These are phyloP conservation scores for Nanorana parkeri DNA, from an alignment of 2,113 vertebrate genomes.

Conservation along the genomic window DNA sequence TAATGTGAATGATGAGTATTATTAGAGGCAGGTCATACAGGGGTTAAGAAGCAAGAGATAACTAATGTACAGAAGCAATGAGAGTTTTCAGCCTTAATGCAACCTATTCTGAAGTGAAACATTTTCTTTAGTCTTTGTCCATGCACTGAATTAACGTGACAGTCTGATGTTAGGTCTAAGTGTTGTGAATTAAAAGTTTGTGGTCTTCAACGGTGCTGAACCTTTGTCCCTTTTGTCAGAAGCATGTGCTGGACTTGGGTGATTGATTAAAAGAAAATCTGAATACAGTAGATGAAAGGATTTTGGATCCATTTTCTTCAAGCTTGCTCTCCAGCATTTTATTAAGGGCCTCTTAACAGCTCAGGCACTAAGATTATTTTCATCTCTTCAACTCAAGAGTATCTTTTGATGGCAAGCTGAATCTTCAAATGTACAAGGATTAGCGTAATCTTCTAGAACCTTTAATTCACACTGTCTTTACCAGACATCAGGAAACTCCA, in stretches of 20 bases:
- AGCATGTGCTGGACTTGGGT: conserved; percentile 60
- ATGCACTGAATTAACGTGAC: conserved; percentile 25
- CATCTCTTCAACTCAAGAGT: conserved; percentile 76
- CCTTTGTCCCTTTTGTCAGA: conserved; percentile 64
- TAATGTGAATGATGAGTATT: too few species aligned
- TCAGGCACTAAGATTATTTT: conserved; percentile 72
- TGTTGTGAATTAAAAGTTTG: conserved; percentile 59
- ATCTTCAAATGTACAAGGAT: conserved; percentile 66
- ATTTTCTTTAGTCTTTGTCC: conserved; percentile 3
- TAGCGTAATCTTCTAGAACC: conserved; percentile 69
- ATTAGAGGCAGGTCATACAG: too few species aligned
- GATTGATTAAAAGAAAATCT: conserved; percentile 62
- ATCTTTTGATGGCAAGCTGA: conserved; percentile 74
- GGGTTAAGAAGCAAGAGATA: too few species aligned
- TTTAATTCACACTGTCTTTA: conserved; percentile 67
- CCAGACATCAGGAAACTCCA: conserved; percentile 63
- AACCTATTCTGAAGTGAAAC: background rate
- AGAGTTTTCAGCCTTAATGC: too few species aligned
- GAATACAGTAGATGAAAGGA: conserved; percentile 76
- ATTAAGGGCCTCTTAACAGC: conserved; percentile 80
- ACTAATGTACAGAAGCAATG: too few species aligned
- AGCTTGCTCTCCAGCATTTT: conserved; percentile 71
- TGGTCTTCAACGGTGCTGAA: conserved; percentile 59
- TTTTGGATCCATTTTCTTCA: conserved; percentile 78
- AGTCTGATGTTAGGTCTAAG: conserved; percentile 39